These are phyloP conservation scores for Ridgeia piscesae DNA, from an alignment of 1,140 invertebrate genomes.

Conservation along the genomic window DNA sequence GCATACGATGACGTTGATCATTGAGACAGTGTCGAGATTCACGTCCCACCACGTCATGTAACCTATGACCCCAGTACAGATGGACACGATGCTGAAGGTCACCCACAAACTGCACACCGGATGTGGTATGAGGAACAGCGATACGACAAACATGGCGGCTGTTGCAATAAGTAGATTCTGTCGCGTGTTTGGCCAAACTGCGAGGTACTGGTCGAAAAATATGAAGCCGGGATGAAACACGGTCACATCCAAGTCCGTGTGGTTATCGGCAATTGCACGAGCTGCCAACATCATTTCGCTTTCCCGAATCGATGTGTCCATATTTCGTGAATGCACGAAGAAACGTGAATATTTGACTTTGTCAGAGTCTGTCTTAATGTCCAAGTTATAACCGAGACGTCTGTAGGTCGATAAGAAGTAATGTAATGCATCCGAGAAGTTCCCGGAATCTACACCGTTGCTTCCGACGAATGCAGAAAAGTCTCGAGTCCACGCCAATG, in stretches of 20 bases:
- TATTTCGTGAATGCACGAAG: constrained; percentile 1
- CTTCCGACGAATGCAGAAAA: neutral
- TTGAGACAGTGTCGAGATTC: constrained; percentile 93
- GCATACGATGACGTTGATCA: constrained; percentile 99
- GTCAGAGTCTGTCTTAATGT: neutral
- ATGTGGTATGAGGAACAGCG: constrained; percentile 93
- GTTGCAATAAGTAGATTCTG: constrained; percentile 91
- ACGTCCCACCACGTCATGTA: constrained; percentile 96
- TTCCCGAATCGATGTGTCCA: neutral
- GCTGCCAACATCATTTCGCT: neutral
- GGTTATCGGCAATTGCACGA: neutral
- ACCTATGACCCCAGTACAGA: constrained; percentile 92
- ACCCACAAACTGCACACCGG: constrained; percentile 91
- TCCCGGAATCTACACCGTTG: neutral
- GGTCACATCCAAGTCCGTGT: neutral
- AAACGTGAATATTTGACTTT: neutral
- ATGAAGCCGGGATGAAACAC: constrained; percentile 10
- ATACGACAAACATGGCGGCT: constrained; percentile 91
- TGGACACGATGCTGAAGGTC: constrained; percentile 93
- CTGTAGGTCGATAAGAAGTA: neutral
- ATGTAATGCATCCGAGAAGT: neutral
- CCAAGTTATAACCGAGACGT: neutral
- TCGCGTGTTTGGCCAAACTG: constrained; percentile 64
- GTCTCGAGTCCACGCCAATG: neutral
- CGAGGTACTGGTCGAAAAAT: constrained; percentile 13